Conservation (phyloP, 2,888 invertebrate genomes). For the Parelbella ahira region DNA sequence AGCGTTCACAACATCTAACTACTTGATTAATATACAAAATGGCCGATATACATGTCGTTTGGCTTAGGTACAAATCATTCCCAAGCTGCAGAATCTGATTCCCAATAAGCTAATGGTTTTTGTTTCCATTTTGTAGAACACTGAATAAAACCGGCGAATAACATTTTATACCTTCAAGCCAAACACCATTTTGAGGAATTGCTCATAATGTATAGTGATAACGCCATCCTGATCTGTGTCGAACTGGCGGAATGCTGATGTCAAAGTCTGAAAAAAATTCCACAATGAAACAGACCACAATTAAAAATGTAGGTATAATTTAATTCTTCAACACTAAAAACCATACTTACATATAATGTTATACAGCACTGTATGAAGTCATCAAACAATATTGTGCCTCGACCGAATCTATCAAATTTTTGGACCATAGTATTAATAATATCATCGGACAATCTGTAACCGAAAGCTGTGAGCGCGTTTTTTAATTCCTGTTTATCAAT, state of each 20-base stretch:
- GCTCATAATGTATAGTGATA: slow-evolving; percentile 96
- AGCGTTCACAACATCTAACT: too few relatives aligned
- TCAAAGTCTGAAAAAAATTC: slow-evolving; percentile 87
- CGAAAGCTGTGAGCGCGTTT: slow-evolving; percentile 94
- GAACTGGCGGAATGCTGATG: slow-evolving; percentile 91
- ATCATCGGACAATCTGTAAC: slow-evolving; percentile 91
- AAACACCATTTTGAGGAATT: slow-evolving; percentile 95
- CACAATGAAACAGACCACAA: too few relatives aligned
- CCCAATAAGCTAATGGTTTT: too few relatives aligned
- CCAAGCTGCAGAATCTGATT: too few relatives aligned
- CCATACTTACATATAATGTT: slow-evolving; percentile 90
- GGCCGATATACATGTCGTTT: too few relatives aligned
- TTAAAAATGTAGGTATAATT: background rate
- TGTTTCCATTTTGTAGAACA: too few relatives aligned
- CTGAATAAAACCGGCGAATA: too few relatives aligned
- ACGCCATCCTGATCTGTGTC: slow-evolving; percentile 97
- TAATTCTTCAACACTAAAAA: too few relatives aligned
- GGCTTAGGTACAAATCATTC: too few relatives aligned
- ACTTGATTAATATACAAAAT: too few relatives aligned
- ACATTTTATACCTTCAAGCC: slow-evolving; percentile 85
- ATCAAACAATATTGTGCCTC: slow-evolving; percentile 96
- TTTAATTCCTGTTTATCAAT: slow-evolving; percentile 95
- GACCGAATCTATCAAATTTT: slow-evolving; percentile 97
- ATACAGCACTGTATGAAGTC: slow-evolving; percentile 99
- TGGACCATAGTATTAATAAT: slow-evolving; percentile 90